Base-by-base conservation (phyloP, 2,797 vertebrate species). In the Staurois parvus region DNA sequence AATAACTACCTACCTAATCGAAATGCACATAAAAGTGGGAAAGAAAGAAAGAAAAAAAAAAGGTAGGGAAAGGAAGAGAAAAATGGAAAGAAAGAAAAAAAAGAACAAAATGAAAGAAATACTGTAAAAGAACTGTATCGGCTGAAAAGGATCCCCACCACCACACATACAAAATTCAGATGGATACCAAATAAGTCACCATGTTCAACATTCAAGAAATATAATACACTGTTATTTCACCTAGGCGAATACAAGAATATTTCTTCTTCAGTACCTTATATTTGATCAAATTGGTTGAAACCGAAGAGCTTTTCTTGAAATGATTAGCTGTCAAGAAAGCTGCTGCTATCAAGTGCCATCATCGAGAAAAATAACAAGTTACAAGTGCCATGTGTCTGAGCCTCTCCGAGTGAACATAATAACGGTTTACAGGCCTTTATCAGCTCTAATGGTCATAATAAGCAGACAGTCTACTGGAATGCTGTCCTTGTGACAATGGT, bases 261-360 rank as follows among this genome's bases (percentile, higher is more conserved):
- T 59, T 59, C 52, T 59, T 59, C 21, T 24, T 59, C 66, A 80
- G 52, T 30, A 56, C 66, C 78, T 2, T 40, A 10, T 81, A 72
- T 80, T 80, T 48, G 21, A 32, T 70, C 56, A 81, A 28, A 81
- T 72, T 73, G 79, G 69, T 26, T 34, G 56, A 37, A 72, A 37
- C 37, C 28, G 26, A 64, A 64, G 48, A 81, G 26, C 68, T 59
- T 81, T 81, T 81, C 52, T 62, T 28, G 48, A 80, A 80, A 81
- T 62, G 29, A 70, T 32, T 70, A 72, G 42, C 78, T 81, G 68
- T 62, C 68, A 28, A 81, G 79, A 56, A 72, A 81, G 52, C 29
- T 28, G 45, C 21, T 24, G 28, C 45, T 59, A 45, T 72, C 67
- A 59, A 72, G 34, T 59, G 69, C 4, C 24, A 59, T 19, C 6